Percentiles rank a stretch among this genome's conserved stretches.
phyloP scores from a whole-genome alignment of 2,888 invertebrate genomes.

The Homarus gammarus region DNA sequence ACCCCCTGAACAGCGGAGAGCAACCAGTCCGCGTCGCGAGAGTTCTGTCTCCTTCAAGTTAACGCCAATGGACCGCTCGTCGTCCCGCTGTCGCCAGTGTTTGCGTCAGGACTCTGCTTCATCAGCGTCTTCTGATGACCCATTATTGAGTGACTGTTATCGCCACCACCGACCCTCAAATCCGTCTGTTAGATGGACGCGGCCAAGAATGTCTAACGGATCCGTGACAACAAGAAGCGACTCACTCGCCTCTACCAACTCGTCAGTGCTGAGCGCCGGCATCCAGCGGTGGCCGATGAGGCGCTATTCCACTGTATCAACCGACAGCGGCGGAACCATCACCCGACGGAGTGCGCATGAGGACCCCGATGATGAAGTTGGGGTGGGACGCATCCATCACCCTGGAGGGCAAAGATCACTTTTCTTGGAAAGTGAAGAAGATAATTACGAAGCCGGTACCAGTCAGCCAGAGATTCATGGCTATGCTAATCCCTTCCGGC shows the following conservation, averaged over 20 bases:
- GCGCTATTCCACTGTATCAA: conserved; percentile 70
- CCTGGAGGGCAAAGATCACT: conserved; percentile 48
- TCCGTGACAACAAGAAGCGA: conserved; percentile 74
- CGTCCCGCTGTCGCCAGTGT: conserved; percentile 68
- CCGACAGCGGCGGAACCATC: conserved; percentile 72
- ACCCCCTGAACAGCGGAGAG: conserved; percentile 38
- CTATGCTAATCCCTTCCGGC: conserved; percentile 72
- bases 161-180: conserved; percentile 58
- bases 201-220: conserved; percentile 73
- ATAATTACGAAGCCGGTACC: conserved; percentile 27
- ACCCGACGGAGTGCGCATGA: conserved; percentile 59
- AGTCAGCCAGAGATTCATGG: conserved; percentile 65
- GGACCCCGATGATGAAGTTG: conserved; percentile 35
- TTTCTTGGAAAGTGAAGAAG: conserved; percentile 62
- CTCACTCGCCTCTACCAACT: conserved; percentile 73
- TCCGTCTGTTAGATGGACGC: conserved; percentile 69
- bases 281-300: conserved; percentile 66
- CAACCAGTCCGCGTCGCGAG: conserved; percentile 55
- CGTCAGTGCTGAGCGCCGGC: conserved; percentile 68
- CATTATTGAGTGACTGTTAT: conserved; percentile 65
- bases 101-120: conserved; percentile 73
- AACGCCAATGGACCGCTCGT: conserved; percentile 64
- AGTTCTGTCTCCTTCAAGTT: conserved; percentile 73
- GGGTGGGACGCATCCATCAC: conserved; percentile 22
- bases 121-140: conserved; percentile 74